phyloP scores from a whole-genome alignment of 2,113 vertebrate species.

The Ictidomys tridecemlineatus region DNA sequence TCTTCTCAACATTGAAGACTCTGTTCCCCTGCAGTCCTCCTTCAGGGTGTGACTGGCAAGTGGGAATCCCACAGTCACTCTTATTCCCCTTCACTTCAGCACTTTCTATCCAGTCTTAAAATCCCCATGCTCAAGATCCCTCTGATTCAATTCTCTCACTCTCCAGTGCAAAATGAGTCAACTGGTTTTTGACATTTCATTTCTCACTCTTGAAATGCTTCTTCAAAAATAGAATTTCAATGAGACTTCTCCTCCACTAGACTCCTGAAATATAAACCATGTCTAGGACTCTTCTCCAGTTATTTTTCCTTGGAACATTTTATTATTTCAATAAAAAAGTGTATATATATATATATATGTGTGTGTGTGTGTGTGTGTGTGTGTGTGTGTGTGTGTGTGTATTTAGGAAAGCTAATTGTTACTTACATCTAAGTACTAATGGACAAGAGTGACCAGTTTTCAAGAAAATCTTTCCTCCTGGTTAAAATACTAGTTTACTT shows the following conservation, averaged over 20 bases:
- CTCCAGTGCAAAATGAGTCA: not conserved
- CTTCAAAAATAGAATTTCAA: not conserved
- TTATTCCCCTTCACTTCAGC: not conserved
- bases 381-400: too few species aligned
- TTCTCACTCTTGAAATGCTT: constrained; percentile 26
- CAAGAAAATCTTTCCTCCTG: not conserved
- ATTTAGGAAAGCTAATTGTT: not conserved
- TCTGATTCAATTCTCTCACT: not conserved
- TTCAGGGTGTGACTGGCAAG: not conserved
- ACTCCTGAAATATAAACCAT: not conserved
- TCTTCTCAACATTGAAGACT: not conserved
- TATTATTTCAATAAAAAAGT: not conserved
- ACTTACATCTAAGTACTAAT: not conserved
- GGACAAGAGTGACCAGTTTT: not conserved
- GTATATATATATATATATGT: not conserved
- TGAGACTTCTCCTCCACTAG: not conserved
- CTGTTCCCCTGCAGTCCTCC: not conserved
- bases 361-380: too few species aligned
- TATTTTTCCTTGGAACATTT: not conserved
- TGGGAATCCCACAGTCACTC: not conserved
- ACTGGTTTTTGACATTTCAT: not conserved
- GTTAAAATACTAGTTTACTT: not conserved
- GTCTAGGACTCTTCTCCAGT: not conserved
- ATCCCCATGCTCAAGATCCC: not conserved
- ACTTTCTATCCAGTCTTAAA: not conserved